These are phyloP conservation scores for Thunnus thynnus DNA, from an alignment of 2,113 vertebrate species.

Conservation along the genomic window DNA sequence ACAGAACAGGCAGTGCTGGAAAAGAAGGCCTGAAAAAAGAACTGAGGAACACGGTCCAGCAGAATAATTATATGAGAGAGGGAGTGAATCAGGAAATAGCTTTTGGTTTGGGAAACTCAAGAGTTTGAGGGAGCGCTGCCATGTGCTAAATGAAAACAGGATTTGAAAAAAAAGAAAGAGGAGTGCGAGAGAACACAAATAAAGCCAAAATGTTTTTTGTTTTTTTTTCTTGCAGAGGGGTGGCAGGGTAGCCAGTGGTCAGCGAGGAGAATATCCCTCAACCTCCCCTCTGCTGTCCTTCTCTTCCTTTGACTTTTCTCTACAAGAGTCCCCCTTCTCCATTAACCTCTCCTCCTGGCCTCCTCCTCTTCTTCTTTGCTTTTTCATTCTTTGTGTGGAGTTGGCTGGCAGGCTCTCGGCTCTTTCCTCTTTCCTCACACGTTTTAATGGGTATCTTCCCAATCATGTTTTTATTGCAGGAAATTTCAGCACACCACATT, in stretches of 20 bases:
- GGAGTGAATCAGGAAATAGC: constrained; percentile 87
- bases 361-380: constrained; percentile 1
- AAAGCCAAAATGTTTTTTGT: constrained; percentile 35
- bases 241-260: constrained; percentile 69
- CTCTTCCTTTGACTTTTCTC: constrained; percentile 21
- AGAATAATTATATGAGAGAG: constrained; percentile 86
- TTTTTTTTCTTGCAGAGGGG: constrained; percentile 17
- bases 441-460: constrained; percentile 85
- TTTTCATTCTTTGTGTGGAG: constrained; percentile 7
- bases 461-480: constrained; percentile 87
- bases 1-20: constrained; percentile 70
- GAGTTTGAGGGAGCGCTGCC: constrained; percentile 78
- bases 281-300: constrained; percentile 22
- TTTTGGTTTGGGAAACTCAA: constrained; percentile 84
- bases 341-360: neutral
- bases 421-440: constrained; percentile 58
- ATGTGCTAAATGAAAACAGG: constrained; percentile 84
- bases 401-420: constrained; percentile 46
- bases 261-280: constrained; percentile 47
- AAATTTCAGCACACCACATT: constrained; percentile 87
- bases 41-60: constrained; percentile 68
- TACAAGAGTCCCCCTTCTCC: constrained; percentile 1
- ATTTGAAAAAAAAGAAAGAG: constrained; percentile 47
- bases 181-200: constrained; percentile 28
- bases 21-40: constrained; percentile 56